phyloP scores from a whole-genome alignment of 2,797 vertebrate genomes.

The Macroramphosus scolopax region DNA sequence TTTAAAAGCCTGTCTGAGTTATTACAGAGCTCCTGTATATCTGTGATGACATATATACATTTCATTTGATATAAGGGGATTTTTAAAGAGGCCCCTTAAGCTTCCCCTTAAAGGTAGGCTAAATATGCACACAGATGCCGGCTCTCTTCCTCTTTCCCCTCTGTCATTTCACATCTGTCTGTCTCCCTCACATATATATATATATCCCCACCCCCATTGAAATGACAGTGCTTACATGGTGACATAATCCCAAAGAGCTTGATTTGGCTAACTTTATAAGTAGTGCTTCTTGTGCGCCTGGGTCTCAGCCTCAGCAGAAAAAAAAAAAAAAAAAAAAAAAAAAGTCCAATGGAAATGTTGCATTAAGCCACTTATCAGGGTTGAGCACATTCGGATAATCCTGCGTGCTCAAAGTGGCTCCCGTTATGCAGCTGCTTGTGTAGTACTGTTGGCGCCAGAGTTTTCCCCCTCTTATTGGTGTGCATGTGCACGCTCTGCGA shows the following conservation, averaged over 20 bases:
- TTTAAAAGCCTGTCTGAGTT: no score
- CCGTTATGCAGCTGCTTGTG: slow-evolving; percentile 72
- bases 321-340: no score
- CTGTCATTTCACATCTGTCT: slow-evolving; percentile 40
- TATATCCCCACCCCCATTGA: slow-evolving; percentile 55
- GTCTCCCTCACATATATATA: slow-evolving; percentile 11
- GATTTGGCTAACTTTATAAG: slow-evolving; percentile 82
- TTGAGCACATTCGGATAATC: slow-evolving; percentile 83
- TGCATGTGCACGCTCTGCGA: slow-evolving; percentile 19
- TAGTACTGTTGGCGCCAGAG: slow-evolving; percentile 54
- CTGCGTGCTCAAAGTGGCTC: slow-evolving; percentile 76
- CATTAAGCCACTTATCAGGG: slow-evolving; percentile 84
- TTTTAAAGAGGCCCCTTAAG: no score
- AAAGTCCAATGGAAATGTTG: slow-evolving; percentile 76
- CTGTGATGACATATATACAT: no score
- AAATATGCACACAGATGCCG: no score
- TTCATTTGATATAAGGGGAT: no score
- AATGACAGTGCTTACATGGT: slow-evolving; percentile 65
- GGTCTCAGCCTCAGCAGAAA: slow-evolving; percentile 79
- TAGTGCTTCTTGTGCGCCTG: slow-evolving; percentile 73
- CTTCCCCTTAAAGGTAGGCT: slow-evolving; percentile 30
- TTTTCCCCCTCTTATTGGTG: slow-evolving; percentile 36
- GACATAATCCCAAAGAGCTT: slow-evolving; percentile 79
- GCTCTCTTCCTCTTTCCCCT: slow-evolving; percentile 27
- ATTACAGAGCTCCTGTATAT: no score